phyloP scores from a whole-genome alignment of 2,113 vertebrate species.

The Meriones unguiculatus region DNA sequence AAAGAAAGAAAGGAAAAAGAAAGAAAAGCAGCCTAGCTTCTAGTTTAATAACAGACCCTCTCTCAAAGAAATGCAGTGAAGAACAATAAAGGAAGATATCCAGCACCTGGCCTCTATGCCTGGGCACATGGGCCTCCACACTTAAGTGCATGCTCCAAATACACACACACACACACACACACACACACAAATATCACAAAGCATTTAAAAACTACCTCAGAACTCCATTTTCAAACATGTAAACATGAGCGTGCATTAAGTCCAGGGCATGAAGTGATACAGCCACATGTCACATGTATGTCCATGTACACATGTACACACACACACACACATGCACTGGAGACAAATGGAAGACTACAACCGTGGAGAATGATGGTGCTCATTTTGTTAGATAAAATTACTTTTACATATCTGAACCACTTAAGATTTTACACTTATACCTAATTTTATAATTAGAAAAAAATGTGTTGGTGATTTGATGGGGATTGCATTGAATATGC shows the following conservation, averaged over 20 bases:
- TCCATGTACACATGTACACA: too few species aligned
- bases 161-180: not conserved
- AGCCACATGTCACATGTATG: not conserved
- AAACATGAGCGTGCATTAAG: not conserved
- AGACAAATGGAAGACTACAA: not conserved
- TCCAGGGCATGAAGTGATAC: not conserved
- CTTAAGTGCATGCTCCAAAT: not conserved
- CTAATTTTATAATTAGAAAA: slow-evolving; percentile 10
- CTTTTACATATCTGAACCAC: not conserved
- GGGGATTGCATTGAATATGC: too few species aligned
- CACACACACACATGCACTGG: not conserved
- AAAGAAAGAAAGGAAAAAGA: not conserved
- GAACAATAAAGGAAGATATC: not conserved
- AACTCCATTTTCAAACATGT: not conserved
- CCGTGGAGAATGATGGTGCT: not conserved
- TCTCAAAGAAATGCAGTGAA: not conserved
- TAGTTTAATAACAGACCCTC: not conserved
- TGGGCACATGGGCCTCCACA: not conserved
- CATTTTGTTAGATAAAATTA: not conserved
- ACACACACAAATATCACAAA: not conserved
- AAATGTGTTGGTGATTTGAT: not conserved
- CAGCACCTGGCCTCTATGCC: not conserved
- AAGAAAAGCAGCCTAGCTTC: accelerated
- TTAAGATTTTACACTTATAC: not conserved
- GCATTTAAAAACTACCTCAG: not conserved